Percentiles rank a stretch among this genome's conserved stretches.
Conservation (phyloP, 2,888 invertebrate species). For the Latheticus oryzae region DNA sequence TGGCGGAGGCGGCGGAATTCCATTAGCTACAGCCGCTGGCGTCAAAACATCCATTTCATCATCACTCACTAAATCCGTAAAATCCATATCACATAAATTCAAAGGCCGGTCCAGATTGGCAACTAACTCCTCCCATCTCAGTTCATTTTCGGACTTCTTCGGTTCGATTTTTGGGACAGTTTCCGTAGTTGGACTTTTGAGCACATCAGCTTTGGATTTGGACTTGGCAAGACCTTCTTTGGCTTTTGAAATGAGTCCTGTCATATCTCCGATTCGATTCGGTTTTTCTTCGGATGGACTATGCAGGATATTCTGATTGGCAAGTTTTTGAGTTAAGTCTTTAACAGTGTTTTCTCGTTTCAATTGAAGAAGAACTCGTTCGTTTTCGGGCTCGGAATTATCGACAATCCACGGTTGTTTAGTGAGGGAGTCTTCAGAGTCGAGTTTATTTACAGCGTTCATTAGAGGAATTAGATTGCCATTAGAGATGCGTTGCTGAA, state of each 20-base stretch:
- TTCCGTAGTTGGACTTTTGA: slow-evolving; percentile 78
- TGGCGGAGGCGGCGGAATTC: slow-evolving; percentile 84
- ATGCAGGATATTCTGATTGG: slow-evolving; percentile 75
- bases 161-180: slow-evolving; percentile 73
- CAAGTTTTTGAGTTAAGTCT: slow-evolving; percentile 87
- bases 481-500: slow-evolving; percentile 72
- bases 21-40: slow-evolving; percentile 74
- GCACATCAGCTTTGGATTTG: slow-evolving; percentile 82
- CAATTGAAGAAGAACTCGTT: slow-evolving; percentile 73
- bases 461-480: slow-evolving; percentile 69
- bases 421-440: slow-evolving; percentile 66
- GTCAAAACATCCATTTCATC: slow-evolving; percentile 83
- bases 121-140: slow-evolving; percentile 95
- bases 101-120: slow-evolving; percentile 80
- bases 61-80: slow-evolving; percentile 89
- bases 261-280: slow-evolving; percentile 83
- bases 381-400: slow-evolving; percentile 64
- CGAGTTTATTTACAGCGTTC: slow-evolving; percentile 70
- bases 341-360: slow-evolving; percentile 89
- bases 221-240: slow-evolving; percentile 88
- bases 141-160: slow-evolving; percentile 91
- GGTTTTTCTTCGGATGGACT: slow-evolving; percentile 69
- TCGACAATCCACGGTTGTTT: slow-evolving; percentile 63
- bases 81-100: slow-evolving; percentile 94
- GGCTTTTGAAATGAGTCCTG: slow-evolving; percentile 91